phyloP scores from a whole-genome alignment of 1,140 invertebrate species.

The Pachypsylla venusta region DNA sequence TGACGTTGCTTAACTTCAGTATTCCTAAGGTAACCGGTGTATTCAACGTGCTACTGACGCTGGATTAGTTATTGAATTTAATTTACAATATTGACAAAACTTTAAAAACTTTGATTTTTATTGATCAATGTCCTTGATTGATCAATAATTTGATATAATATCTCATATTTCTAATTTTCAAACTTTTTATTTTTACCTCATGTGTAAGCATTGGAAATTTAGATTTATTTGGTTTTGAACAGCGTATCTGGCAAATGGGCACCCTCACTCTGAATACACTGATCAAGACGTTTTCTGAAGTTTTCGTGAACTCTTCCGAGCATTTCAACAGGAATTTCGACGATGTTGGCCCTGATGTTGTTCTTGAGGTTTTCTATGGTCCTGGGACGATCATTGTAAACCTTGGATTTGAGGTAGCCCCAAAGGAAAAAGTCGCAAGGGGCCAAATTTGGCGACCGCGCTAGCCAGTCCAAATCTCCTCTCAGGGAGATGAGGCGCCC shows the following conservation, averaged over 20 bases:
- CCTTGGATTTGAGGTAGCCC: slow-evolving; percentile 15
- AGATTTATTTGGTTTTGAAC: slow-evolving; percentile 2
- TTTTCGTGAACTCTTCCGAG: slow-evolving; percentile 12
- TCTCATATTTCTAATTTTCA: too few species aligned
- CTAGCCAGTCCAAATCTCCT: slow-evolving; percentile 21
- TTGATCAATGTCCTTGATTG: too few species aligned
- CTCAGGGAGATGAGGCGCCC: too few species aligned
- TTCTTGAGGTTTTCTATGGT: slow-evolving; percentile 13
- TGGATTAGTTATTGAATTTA: too few species aligned
- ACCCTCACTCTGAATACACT: slow-evolving; percentile 11
- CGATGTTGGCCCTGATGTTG: slow-evolving; percentile 16
- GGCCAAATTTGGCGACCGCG: slow-evolving; percentile 22
- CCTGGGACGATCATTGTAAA: slow-evolving; percentile 12
- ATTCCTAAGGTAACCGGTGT: too few species aligned
- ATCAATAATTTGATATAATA: too few species aligned
- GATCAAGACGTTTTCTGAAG: slow-evolving; percentile 10
- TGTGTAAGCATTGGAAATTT: slow-evolving; percentile 8
- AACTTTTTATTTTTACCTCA: too few species aligned
- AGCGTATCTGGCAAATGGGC: not conserved
- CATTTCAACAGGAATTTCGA: slow-evolving; percentile 12
- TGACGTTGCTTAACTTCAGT: too few species aligned
- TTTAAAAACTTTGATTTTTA: too few species aligned
- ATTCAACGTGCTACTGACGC: too few species aligned
- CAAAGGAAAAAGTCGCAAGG: slow-evolving; percentile 24
- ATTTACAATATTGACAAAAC: too few species aligned